Evolutionary conservation across 2,888 invertebrate genomes (phyloP), one percentile per base, ranked within the genome.

Genomic region (Ypsolopha sequella): DNA sequence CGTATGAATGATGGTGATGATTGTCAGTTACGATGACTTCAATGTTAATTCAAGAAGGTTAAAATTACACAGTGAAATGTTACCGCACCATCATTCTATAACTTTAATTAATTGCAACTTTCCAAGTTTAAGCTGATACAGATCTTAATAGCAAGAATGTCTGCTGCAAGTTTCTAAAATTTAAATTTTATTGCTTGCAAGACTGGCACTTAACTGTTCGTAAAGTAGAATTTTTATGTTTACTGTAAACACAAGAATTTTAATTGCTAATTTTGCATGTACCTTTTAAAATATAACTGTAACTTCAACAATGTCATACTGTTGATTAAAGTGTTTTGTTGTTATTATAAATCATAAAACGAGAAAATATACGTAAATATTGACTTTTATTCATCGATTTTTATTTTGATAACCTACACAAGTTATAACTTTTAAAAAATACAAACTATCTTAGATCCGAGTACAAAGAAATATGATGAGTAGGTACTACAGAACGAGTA

Each of bases 301-400:
- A 61, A 63, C 61, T 69, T 68, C 71, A 71, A 68, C 73, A 72
- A 73, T 67, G 64, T 66, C 69, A 66, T 66, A 68, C 68, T 78
- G 79, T 80, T 80, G 70, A 73, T 66, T 71, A 65, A 72, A 65
- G 62, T 63, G 77, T 69, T 49, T 43, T 9, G 39, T 75, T 79
- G 74, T 81, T 84, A 76, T 84, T 84, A 78, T 72, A 73, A 79
- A 73, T 73, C 67, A 67, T 76, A 78, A 80, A 78, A 80, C 76
- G 73, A 75, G 66, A 71, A 82, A 84, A 84, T 80, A 81, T 85
- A 85, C 84, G 81, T 85, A 85, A 82, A 81, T 80, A 84, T 85
- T 84, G 82, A 82, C 82, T 82, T 85, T 80, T 34, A 60, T 69
- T 56, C 53, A 63, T 69, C 51, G 70, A 68, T 67, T 79, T 64